Conservation (phyloP, 2,797 vertebrate genomes). For the Acropternis orthonyx region DNA sequence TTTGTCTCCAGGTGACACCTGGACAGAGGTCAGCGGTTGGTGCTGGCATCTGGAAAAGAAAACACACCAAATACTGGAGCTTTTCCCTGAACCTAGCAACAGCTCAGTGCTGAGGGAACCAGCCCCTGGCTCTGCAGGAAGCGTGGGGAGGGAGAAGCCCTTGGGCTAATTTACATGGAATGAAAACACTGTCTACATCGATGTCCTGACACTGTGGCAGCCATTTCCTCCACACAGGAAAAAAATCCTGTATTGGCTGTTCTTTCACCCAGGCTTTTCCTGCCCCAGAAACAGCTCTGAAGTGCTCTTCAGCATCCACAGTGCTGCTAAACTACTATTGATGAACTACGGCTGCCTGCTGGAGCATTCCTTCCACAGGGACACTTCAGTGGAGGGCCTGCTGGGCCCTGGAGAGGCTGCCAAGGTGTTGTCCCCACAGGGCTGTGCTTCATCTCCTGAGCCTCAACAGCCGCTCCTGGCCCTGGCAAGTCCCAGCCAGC, state of each 20-base stretch:
- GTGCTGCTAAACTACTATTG: neutral
- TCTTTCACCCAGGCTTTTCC: constrained; percentile 27
- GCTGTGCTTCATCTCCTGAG: rapidly evolving
- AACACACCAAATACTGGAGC: neutral
- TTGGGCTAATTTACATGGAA: constrained; percentile 62
- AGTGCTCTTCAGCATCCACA: constrained; percentile 8
- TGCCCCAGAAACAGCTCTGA: neutral
- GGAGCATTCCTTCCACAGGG: neutral
- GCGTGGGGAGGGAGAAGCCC: constrained; percentile 31
- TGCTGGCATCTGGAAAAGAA: neutral
- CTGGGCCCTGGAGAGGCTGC: neutral
- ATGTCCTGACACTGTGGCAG: constrained; percentile 54
- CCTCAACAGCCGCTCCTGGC: neutral
- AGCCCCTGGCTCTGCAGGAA: neutral
- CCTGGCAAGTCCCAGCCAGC: rapidly evolving
- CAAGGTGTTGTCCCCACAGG: rapidly evolving
- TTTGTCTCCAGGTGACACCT: neutral
- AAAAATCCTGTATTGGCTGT: constrained; percentile 34
- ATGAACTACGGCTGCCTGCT: neutral
- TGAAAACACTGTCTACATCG: constrained; percentile 55
- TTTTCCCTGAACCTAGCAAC: constrained; percentile 13
- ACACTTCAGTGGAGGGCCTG: neutral
- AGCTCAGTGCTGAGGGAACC: neutral
- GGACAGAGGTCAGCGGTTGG: neutral
- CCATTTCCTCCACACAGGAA: constrained; percentile 49